Base-by-base conservation (phyloP, 1,140 invertebrate genomes). In the Sipha flava region DNA sequence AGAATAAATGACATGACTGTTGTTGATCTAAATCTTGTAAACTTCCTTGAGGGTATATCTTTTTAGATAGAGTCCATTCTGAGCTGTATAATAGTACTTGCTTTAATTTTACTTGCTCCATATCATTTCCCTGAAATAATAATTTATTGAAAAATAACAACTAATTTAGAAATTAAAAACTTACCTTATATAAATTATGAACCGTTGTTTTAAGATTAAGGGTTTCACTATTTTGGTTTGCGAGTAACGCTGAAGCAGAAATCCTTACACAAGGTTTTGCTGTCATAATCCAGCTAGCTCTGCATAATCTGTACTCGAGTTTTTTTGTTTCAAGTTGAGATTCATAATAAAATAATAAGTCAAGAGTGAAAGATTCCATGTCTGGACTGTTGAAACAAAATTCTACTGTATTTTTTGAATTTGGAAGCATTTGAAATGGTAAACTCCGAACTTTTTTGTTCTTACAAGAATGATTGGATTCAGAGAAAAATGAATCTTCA, bases 261-360 rank as follows among this genome's bases (percentile, higher is more conserved):
- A 77, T 59, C 18, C 34, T 34, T 43, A 77, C 34, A 77, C 73
- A 77, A 40, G 73, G 73, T 43, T 57, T 77, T 54, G 73, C 73
- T 10, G 34, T 77, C 52, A 77, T 77, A 4, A 16, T 26, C 73
- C 73, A 77, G 5, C 73, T 77, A 40, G 73, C 73, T 2, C 73
- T 77, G 31, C 72, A 77, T 34, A 77, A 54, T 59, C 34, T 77
- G 14, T 77, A 77, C 3, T 77, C 73, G 43, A 26, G 52, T 12
- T 77, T 77, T 77, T 77, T 77, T n/a, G 52, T 57, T 26, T 57
- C 73, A 4, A 40, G 40, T 77, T 59, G 73, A 77, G 73, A 37
- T 59, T 77, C 73, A 57, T 77, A 77, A 43, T 77, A 77, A 77
- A 77, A 77, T 57, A 77, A 57, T 34, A 77, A 77, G 21, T 77